Base-by-base conservation (phyloP, 1,140 invertebrate genomes). In the Drosophila teissieri region DNA sequence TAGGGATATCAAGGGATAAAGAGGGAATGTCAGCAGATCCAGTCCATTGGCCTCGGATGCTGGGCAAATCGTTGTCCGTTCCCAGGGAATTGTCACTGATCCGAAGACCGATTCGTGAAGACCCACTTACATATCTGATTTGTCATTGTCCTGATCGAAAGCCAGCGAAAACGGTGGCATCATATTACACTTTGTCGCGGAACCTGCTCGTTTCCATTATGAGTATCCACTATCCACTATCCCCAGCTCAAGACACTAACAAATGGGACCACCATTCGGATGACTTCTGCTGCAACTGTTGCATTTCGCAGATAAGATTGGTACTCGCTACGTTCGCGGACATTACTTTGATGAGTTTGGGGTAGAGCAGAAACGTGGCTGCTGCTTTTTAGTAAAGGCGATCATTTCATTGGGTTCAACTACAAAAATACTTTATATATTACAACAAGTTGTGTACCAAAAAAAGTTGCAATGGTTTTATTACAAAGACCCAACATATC, bases 81-180 rank as follows among this genome's bases (percentile, higher is more conserved):
- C 34, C 55, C 48, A 24, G 52, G 34, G 22, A 82, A 81, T 83
- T 81, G 80, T 82, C 80, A 68, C 49, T 57, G 60, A 36, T 69
- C 44, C 40, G 19, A 19, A 2, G 19, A 19, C 19, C 19, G 49
- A 42, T 69, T 83, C 80, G 80, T 83, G 80, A 75, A 54, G 52
- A 46, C 76, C 80, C 49, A 76, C 80, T 80, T 84, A 78, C 48
- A 44, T 84, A 83, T 83, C 80, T 80, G 80, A 83, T 83, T 83
- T 83, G 80, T 83, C 80, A 83, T 79, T 84, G 62, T 24, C 11
- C 34, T 22, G 58, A 64, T 34, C 46, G 27, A 36, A 74, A 82
- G 54, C 31, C 31, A 46, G 63, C 64, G 3, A 44, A 44, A 19
- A 44, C 56, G 11, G 22, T 14, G 70, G 68, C 45, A 52, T 83